Base-by-base conservation (phyloP, 2,113 vertebrate genomes). In the Antigone vipio region DNA sequence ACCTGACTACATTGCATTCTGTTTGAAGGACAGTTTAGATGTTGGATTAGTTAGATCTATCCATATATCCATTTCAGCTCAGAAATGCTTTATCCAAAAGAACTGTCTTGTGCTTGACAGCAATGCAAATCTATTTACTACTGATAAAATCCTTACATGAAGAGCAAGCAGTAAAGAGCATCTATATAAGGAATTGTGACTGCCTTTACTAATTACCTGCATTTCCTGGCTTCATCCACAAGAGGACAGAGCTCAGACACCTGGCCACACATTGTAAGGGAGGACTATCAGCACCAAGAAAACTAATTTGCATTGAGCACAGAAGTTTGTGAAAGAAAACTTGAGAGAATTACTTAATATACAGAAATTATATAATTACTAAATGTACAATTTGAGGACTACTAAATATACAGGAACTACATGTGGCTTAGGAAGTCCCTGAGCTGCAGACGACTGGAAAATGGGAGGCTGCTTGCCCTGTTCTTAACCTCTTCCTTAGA, bases 161-260 rank as follows among this genome's bases (percentile, higher is more conserved):
- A 89, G 42, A 42, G 24, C 44, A 49, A 42, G 24, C 44, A 49
- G 30, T 53, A 38, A 49, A 38, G 29, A 35, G 35, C 45, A 66
- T 1, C 53, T 35, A 1, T 2, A 5, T 0, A 32, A 6, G 26
- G 42, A 88, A 32, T 2, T 47, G 63, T 0, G 21, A 5, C 12
- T 0, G 45, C 35, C 38, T 27, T 12, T 3, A 30, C 45, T 53
- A n/a, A 3, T 4, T 40, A 29, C 0, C 73, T 91, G 96, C 89
- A 95, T 38, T 81, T 7, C 35, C 62, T 7, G 8, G 18, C 44
- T 20, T 1, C 53, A 2, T 15, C 92, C 95, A 72, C 86, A 17
- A 11, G 94, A 89, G 84, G 93, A 60, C 86, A 75, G 84, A 59
- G 47, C 55, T 74, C 79, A 67, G 63, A 6, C 53, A 18, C 47